A percentile compares a stretch with the other conserved stretches of the same genome.
Conservation (phyloP, 2,113 vertebrate genomes). For the Ciconia stormi region DNA sequence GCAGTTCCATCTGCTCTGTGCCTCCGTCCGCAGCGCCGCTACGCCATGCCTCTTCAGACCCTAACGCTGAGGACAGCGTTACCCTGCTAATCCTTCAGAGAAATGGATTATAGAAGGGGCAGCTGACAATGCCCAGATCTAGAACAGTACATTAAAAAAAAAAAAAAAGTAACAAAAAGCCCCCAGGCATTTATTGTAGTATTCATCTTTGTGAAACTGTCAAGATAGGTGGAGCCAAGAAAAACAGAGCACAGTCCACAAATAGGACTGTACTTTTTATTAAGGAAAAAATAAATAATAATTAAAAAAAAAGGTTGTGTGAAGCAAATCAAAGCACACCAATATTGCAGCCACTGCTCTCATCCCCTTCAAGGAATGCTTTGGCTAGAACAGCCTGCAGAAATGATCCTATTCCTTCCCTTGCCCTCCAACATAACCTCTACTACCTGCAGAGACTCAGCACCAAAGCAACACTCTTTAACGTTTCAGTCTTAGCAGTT, state of each 20-base stretch:
- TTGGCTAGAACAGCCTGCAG: not conserved
- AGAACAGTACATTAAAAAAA: not conserved
- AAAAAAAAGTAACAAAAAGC: not conserved
- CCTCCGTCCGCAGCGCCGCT: rapidly evolving
- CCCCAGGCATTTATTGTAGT: not conserved
- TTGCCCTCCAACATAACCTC: not conserved
- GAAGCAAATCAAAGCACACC: not conserved
- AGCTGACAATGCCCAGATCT: not conserved
- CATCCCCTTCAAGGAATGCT: not conserved
- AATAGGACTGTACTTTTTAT: not conserved
- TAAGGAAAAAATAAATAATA: not conserved
- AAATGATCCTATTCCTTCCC: not conserved
- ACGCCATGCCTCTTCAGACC: not conserved
- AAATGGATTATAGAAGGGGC: not conserved
- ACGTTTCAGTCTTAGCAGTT: not conserved
- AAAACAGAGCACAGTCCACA: not conserved
- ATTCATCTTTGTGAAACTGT: not conserved
- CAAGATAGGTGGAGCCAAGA: not conserved
- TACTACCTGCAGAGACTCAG: not conserved
- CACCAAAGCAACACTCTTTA: not conserved
- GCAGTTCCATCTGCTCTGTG: not conserved
- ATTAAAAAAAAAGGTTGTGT: not conserved
- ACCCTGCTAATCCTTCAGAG: not conserved
- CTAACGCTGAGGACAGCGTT: not conserved
- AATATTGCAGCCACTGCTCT: not conserved